Evolutionary conservation across 2,113 vertebrate species (phyloP).

Genomic region (Alaudala cheleensis): DNA sequence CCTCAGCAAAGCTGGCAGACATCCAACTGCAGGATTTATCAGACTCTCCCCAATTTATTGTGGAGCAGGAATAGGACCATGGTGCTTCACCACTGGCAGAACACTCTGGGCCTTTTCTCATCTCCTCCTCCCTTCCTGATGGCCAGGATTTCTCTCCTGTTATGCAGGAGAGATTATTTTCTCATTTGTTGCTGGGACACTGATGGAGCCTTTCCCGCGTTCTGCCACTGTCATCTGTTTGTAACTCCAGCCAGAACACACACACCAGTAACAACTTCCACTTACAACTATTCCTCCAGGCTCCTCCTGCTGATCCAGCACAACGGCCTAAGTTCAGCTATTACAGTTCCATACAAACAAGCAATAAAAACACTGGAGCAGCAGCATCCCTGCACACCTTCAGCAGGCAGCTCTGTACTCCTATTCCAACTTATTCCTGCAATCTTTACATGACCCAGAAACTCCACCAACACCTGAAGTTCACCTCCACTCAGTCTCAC

Average conservation of each 20-base stretch:
- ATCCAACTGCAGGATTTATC: background rate
- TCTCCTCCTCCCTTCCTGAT: background rate
- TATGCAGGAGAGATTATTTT: background rate
- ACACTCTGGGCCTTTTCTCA: background rate
- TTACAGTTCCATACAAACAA: background rate
- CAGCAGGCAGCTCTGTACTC: background rate
- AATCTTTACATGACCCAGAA: accelerated
- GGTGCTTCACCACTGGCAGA: background rate
- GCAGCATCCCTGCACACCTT: background rate
- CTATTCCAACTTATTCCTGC: background rate
- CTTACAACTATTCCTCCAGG: background rate
- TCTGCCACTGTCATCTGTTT: background rate
- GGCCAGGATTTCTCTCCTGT: background rate
- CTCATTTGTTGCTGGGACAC: background rate
- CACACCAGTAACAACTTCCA: background rate
- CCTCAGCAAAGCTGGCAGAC: background rate
- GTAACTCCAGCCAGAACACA: background rate
- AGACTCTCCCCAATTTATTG: background rate
- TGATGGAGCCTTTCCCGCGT: background rate
- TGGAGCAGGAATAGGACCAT: background rate
- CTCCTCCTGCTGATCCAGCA: background rate
- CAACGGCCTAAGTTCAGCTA: background rate
- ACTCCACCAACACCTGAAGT: background rate
- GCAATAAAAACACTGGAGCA: background rate
- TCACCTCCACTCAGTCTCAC: background rate